phyloP scores from a whole-genome alignment of 2,797 vertebrate species.

The Acipenser transmontanus region DNA sequence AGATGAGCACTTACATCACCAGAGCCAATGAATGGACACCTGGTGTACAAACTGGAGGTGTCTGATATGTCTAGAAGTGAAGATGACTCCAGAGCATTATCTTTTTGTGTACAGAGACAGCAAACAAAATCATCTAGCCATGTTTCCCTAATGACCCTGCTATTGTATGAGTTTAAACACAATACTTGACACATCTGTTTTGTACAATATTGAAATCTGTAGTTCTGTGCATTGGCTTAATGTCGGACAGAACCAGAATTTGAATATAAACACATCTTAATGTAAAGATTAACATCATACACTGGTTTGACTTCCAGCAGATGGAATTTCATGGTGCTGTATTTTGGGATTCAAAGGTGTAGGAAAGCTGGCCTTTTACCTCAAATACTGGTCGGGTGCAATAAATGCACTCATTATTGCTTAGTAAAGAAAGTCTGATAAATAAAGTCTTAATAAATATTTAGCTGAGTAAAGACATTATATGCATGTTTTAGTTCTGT shows the following conservation, averaged over 20 bases:
- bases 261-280: background rate
- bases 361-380: conserved; percentile 37
- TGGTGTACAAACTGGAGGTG: no score
- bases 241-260: conserved; percentile 26
- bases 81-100: no score
- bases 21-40: no score
- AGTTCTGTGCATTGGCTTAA: conserved; percentile 21
- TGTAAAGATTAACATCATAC: conserved; percentile 42
- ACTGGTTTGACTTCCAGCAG: conserved; percentile 39
- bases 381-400: conserved; percentile 28
- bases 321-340: no score
- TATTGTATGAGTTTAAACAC: conserved; percentile 20
- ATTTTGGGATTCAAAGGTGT: conserved; percentile 43
- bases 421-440: conserved; percentile 28
- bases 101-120: background rate
- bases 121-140: background rate
- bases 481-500: conserved; percentile 37
- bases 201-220: conserved; percentile 42
- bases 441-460: conserved; percentile 29
- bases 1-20: no score
- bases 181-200: conserved; percentile 21
- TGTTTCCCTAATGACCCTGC: background rate
- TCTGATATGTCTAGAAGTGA: no score
- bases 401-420: conserved; percentile 39
- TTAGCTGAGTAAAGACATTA: conserved; percentile 35